Base-by-base conservation (phyloP, 2,797 vertebrate genomes). In the Oreortyx pictus region DNA sequence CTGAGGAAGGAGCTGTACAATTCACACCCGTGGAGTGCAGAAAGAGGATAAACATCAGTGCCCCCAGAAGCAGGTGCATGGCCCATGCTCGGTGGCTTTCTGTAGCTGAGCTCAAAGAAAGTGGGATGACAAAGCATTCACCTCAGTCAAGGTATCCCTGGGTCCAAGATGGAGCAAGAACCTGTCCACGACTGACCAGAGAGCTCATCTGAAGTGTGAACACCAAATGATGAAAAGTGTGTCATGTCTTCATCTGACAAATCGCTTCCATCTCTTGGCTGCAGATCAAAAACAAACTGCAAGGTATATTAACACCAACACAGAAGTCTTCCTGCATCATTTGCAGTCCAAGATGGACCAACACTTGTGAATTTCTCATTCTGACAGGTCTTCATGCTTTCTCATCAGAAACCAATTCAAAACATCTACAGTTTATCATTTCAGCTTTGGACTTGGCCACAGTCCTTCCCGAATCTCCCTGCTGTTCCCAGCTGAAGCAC, bases 221-320 rank as follows among this genome's bases (percentile, higher is more conserved):
- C 24, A 52, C 11, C 50, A 70, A 68, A 33, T 31, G 3, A 31
- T 25, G 27, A 72, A 79, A 81, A 82, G 76, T 1, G 4, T 16
- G 5, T 60, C 33, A 41, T 20, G 7, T 14, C 59, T 77, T 85
- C 0, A 0, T 33, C 39, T 0, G 2, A 24, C 59, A 72, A 59
- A 62, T 29, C 2, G 33, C 46, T 86, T 73, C 11, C 9, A 44
- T 37, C 3, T 0, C 1, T 33, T 78, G 70, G 29, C 24, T 6
- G 3, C 13, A 84, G 52, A 33, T 66, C 50, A 44, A 43, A 90
- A 43, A 87, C 66, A 12, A 73, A 27, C 47, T 68, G 11, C n/a
- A 65, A 60, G 60, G 15, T 52, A 7, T 17, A 15, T n/a, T 59
- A 61, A 62, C 46, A 49, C 11, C 83, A 84, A 70, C 9, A 52